phyloP scores from a whole-genome alignment of 2,888 invertebrate genomes.

The Amblyjoppa fuscipennis region DNA sequence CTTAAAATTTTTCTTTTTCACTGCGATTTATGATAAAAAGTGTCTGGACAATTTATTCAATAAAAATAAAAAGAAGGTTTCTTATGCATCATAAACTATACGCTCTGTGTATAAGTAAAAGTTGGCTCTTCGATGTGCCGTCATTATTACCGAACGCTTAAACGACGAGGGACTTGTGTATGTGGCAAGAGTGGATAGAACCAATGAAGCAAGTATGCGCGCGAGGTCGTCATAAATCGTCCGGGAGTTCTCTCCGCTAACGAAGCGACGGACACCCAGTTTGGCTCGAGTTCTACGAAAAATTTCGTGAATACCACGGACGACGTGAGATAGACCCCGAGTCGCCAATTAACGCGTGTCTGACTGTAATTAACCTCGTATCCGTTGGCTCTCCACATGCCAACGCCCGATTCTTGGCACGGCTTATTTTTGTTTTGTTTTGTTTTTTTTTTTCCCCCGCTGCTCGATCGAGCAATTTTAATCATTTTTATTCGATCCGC shows the following conservation, averaged over 20 bases:
- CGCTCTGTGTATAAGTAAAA: slow-evolving; percentile 9
- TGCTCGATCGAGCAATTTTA: slow-evolving; percentile 6
- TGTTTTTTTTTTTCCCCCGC: neutral
- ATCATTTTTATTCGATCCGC: slow-evolving; percentile 1
- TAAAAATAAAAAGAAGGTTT: slow-evolving; percentile 1
- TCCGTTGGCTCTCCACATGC: slow-evolving; percentile 11
- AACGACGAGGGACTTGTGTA: slow-evolving; percentile 3
- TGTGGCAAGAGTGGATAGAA: neutral
- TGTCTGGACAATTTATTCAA: neutral
- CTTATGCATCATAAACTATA: slow-evolving; percentile 17
- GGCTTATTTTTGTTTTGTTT: neutral
- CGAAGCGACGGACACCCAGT: slow-evolving; percentile 44
- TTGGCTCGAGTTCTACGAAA: slow-evolving; percentile 51
- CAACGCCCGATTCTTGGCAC: neutral
- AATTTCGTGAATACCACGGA: slow-evolving; percentile 14
- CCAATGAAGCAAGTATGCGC: slow-evolving; percentile 11
- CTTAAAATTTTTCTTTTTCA: too few relatives aligned
- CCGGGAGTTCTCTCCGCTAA: slow-evolving; percentile 24
- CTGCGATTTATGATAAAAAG: too few relatives aligned
- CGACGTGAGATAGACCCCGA: slow-evolving; percentile 36
- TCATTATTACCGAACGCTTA: slow-evolving; percentile 32
- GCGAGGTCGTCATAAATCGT: slow-evolving; percentile 38
- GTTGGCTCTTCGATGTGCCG: slow-evolving; percentile 20
- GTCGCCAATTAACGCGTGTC: slow-evolving; percentile 55
- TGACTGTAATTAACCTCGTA: slow-evolving; percentile 50